Evolutionary conservation across 2,113 vertebrate genomes (phyloP).

Genomic region (Lophius piscatorius): DNA sequence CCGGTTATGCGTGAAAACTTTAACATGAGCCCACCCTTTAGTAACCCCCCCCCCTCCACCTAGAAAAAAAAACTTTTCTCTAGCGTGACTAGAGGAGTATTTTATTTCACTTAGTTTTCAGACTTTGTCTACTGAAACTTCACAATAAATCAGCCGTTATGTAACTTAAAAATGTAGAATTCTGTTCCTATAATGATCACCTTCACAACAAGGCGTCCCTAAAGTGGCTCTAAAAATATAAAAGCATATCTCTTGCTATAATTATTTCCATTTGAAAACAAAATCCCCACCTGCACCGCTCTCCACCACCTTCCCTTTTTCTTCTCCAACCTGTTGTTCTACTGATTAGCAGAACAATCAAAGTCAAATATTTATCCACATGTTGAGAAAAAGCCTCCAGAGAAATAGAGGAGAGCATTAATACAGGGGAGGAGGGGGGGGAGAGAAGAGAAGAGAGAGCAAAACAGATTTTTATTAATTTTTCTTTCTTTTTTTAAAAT

Average conservation of each 20-base stretch:
- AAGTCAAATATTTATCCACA: conserved; percentile 53
- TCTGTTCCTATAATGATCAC: conserved; percentile 1
- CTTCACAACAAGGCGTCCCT: not conserved
- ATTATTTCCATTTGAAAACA: conserved; percentile 15
- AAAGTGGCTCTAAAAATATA: not conserved
- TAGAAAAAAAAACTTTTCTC: too few relatives aligned
- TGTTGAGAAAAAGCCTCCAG: conserved; percentile 47
- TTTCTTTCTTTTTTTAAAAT: too few relatives aligned
- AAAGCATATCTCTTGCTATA: not conserved
- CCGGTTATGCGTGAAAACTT: too few relatives aligned
- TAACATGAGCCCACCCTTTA: too few relatives aligned
- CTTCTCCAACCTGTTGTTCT: conserved; percentile 8
- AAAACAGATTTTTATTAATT: conserved; percentile 25
- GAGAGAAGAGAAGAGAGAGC: conserved; percentile 27
- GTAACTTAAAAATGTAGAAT: not conserved
- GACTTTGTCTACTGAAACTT: too few relatives aligned
- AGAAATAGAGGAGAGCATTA: conserved; percentile 46
- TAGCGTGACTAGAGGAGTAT: too few relatives aligned
- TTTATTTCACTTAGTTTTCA: too few relatives aligned
- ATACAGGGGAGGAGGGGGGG: too few relatives aligned
- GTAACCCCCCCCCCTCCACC: too few relatives aligned
- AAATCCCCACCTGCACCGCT: not conserved
- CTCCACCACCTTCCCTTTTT: too few relatives aligned
- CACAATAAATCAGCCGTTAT: too few relatives aligned
- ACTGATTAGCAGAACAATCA: conserved; percentile 51